These are phyloP conservation scores for Poecilia wingei DNA, from an alignment of 2,797 vertebrate species.

Conservation along the genomic window DNA sequence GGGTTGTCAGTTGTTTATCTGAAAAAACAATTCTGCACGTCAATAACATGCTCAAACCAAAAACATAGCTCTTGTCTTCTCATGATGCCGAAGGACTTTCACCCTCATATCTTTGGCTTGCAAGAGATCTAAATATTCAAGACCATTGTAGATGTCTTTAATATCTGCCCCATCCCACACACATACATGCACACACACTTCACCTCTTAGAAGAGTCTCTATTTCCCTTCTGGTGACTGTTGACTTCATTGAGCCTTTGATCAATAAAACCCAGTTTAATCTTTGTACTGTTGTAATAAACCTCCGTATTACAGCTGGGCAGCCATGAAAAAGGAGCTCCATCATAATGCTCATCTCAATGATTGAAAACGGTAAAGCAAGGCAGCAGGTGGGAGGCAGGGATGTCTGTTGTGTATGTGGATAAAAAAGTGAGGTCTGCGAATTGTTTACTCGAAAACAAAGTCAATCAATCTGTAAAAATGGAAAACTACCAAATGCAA, in stretches of 20 bases:
- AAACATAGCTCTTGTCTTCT: conserved; percentile 1
- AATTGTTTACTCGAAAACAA: conserved; percentile 16
- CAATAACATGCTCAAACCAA: conserved; percentile 2
- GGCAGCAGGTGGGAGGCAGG: conserved; percentile 10
- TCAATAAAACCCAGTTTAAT: conserved; percentile 62
- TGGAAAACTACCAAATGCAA: neutral
- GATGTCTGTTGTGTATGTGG: conserved; percentile 24
- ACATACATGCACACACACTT: neutral
- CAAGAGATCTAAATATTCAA: neutral
- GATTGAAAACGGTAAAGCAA: conserved; percentile 44
- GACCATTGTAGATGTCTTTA: conserved; percentile 10
- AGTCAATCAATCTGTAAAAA: neutral
- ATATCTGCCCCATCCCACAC: neutral
- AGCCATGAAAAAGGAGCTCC: conserved; percentile 24
- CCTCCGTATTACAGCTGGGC: conserved; percentile 28
- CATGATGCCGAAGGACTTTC: neutral
- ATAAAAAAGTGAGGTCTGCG: neutral
- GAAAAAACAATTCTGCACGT: neutral
- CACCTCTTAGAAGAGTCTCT: conserved; percentile 1
- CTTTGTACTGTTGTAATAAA: conserved; percentile 53
- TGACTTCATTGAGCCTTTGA: conserved; percentile 50
- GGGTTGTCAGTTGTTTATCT: conserved; percentile 2
- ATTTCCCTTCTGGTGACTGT: conserved; percentile 17
- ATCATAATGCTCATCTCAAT: conserved; percentile 7
- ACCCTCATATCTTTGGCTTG: neutral